Evolutionary conservation across 2,113 vertebrate species (phyloP).

Genomic region (Crypturellus undulatus): DNA sequence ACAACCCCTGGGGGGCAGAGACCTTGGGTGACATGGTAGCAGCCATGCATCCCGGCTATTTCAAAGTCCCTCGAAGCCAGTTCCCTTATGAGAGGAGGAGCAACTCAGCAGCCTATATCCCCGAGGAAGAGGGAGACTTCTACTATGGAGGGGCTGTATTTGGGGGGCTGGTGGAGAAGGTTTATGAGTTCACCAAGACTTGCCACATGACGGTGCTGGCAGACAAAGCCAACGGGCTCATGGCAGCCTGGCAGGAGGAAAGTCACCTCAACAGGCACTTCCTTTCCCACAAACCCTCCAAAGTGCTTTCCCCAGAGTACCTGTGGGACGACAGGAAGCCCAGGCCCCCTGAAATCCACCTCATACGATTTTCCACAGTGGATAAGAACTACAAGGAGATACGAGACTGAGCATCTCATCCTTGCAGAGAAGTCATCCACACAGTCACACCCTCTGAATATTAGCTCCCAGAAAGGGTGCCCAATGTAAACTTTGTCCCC

Average conservation of each 20-base stretch:
- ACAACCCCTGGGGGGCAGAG: conserved; percentile 76
- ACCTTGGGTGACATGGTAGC: conserved; percentile 74
- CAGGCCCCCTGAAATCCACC: conserved; percentile 57
- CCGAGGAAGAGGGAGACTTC: conserved; percentile 78
- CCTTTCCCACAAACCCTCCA: conserved; percentile 79
- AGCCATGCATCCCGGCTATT: conserved; percentile 80
- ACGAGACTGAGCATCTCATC: neutral
- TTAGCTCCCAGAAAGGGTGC: neutral
- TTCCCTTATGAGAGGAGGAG: conserved; percentile 79
- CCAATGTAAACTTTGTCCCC: neutral
- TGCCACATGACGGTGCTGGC: conserved; percentile 76
- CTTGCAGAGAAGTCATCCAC: neutral
- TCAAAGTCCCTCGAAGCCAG: neutral
- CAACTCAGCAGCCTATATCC: conserved; percentile 71
- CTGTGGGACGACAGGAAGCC: conserved; percentile 79
- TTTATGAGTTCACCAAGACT: conserved; percentile 67
- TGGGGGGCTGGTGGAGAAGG: conserved; percentile 67
- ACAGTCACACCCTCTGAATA: neutral
- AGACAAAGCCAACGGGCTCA: conserved; percentile 73
- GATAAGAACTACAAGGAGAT: conserved; percentile 66
- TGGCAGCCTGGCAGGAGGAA: conserved; percentile 84
- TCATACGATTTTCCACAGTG: conserved; percentile 74
- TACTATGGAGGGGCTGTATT: conserved; percentile 80
- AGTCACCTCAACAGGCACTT: conserved; percentile 83
- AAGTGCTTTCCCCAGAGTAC: conserved; percentile 83